These are phyloP conservation scores for Heliothis subflexa DNA, from an alignment of 1,140 invertebrate genomes.

Conservation along the genomic window DNA sequence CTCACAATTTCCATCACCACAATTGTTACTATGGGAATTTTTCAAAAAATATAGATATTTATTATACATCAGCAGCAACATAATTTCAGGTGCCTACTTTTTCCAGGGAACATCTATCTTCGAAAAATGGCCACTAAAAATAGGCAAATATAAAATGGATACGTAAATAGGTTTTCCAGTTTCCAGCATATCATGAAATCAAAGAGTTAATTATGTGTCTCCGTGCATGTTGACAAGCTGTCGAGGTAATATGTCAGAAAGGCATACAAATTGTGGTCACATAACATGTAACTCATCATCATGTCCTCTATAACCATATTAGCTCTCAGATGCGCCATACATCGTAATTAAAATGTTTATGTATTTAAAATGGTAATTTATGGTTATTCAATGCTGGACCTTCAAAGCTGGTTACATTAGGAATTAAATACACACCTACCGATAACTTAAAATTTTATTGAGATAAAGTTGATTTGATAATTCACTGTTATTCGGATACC, in stretches of 20 bases:
- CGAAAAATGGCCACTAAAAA: too few relatives aligned
- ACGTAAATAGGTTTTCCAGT: not conserved
- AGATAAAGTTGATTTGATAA: too few relatives aligned
- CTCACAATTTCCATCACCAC: too few relatives aligned
- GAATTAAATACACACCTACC: too few relatives aligned
- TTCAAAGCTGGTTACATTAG: not conserved
- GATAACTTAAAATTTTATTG: too few relatives aligned
- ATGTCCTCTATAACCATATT: constrained; percentile 30
- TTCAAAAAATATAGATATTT: too few relatives aligned
- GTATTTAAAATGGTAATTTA: constrained; percentile 8
- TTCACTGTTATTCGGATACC: too few relatives aligned
- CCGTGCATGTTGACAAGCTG: constrained; percentile 6
- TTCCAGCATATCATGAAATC: constrained; percentile 1
- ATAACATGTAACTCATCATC: constrained; percentile 5
- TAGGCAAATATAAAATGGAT: too few relatives aligned
- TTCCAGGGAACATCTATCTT: not conserved
- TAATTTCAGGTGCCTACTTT: not conserved
- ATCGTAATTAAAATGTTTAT: constrained; percentile 24
- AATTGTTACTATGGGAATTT: too few relatives aligned
- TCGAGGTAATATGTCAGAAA: not conserved
- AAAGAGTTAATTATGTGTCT: not conserved
- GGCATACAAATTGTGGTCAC: constrained; percentile 20
- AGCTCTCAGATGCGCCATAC: constrained; percentile 15
- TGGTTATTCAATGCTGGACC: not conserved
- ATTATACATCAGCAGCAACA: too few relatives aligned